Evolutionary conservation across 1,140 invertebrate genomes (phyloP).

Genomic region (Lepidurus packardi): DNA sequence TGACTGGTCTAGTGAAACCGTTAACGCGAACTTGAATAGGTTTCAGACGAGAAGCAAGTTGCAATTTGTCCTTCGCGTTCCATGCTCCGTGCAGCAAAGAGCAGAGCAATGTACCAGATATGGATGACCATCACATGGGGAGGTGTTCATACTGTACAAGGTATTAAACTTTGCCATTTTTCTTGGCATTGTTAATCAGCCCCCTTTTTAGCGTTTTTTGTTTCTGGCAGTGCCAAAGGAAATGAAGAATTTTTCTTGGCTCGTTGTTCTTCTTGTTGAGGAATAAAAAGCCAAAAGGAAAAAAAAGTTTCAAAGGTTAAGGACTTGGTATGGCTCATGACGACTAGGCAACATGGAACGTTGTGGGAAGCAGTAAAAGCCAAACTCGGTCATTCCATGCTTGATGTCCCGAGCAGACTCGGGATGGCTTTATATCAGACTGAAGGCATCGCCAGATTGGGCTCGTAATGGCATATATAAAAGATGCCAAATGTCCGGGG

Average conservation of each 20-base stretch:
- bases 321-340: slow-evolving; percentile 17
- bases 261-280: not conserved
- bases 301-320: not conserved
- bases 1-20: slow-evolving; percentile 11
- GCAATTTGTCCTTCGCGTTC: not conserved
- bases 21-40: slow-evolving; percentile 9
- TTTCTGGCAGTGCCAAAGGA: not conserved
- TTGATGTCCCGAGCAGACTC: slow-evolving; percentile 14
- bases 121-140: not conserved
- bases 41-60: slow-evolving; percentile 13
- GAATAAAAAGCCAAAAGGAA: not conserved
- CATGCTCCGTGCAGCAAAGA: not conserved
- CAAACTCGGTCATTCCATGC: slow-evolving; percentile 13
- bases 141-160: not conserved
- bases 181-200: not conserved
- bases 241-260: not conserved
- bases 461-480: slow-evolving; percentile 22
- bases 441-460: slow-evolving; percentile 18
- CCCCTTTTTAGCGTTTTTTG: not conserved
- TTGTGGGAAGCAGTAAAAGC: slow-evolving; percentile 21
- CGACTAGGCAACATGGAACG: slow-evolving; percentile 13
- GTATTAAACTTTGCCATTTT: not conserved
- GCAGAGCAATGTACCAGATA: not conserved
- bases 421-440: slow-evolving; percentile 21
- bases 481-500: slow-evolving; percentile 20